Conservation (phyloP, 2,113 vertebrate genomes). For the Leucoraja erinaceus region DNA sequence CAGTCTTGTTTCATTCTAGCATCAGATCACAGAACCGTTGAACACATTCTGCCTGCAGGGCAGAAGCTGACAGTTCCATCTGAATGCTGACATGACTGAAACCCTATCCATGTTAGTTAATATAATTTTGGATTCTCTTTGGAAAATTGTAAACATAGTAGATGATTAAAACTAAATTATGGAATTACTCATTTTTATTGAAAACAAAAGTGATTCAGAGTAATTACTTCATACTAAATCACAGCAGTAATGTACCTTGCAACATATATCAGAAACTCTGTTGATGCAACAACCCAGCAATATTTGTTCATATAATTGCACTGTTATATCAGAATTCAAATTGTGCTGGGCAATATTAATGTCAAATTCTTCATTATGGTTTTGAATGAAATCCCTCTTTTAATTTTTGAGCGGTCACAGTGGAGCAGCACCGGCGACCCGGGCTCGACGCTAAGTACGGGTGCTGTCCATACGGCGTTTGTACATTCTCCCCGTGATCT, state of each 20-base stretch:
- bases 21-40: neutral
- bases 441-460: no score
- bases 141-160: slow-evolving; percentile 59
- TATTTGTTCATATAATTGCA: neutral
- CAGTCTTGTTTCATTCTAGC: neutral
- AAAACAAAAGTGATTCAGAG: slow-evolving; percentile 54
- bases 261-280: neutral
- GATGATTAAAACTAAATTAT: slow-evolving; percentile 62
- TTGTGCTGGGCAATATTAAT: neutral
- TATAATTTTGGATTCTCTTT: slow-evolving; percentile 56
- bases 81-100: slow-evolving; percentile 64
- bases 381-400: neutral
- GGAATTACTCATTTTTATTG: slow-evolving; percentile 52
- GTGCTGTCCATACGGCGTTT: no score
- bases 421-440: no score
- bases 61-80: slow-evolving; percentile 58
- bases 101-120: slow-evolving; percentile 61
- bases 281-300: neutral
- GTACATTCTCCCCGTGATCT: no score
- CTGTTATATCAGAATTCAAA: neutral
- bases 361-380: neutral
- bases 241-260: neutral
- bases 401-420: neutral
- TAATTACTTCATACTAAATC: slow-evolving; percentile 62
- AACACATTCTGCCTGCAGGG: slow-evolving; percentile 50